phyloP scores from a whole-genome alignment of 2,113 vertebrate species.

The Thomomys bottae region DNA sequence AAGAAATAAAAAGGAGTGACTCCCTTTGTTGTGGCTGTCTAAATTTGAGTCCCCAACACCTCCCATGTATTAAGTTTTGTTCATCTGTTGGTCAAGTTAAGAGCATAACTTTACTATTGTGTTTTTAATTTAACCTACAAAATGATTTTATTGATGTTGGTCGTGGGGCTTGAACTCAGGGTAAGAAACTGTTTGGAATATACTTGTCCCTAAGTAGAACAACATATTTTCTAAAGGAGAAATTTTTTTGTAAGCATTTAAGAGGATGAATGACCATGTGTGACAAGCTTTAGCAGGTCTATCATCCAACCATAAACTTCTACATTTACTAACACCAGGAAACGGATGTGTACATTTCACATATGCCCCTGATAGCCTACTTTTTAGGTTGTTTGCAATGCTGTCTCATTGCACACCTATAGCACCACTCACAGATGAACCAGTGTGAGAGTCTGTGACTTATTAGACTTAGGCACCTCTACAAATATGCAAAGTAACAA shows the following conservation, averaged over 20 bases:
- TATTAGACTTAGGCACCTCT: not conserved
- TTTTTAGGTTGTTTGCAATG: not conserved
- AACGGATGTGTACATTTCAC: not conserved
- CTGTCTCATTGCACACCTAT: not conserved
- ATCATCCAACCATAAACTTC: not conserved
- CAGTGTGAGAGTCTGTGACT: not conserved
- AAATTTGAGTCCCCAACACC: not conserved
- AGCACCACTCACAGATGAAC: not conserved
- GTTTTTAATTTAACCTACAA: not conserved
- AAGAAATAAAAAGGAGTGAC: not conserved
- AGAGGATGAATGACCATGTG: not conserved
- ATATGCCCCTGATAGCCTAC: not conserved
- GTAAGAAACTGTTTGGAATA: not conserved
- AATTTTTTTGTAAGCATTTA: not conserved
- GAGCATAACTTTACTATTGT: not conserved
- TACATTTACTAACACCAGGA: not conserved
- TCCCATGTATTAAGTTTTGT: not conserved
- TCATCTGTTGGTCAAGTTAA: not conserved
- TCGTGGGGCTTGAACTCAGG: too few relatives aligned
- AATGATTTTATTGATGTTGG: too few relatives aligned
- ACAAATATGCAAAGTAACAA: not conserved
- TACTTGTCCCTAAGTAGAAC: not conserved
- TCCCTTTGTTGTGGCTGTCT: not conserved
- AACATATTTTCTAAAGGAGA: conserved; percentile 1
- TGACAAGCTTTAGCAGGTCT: not conserved